Conservation (phyloP, 2,797 vertebrate species). For the Harpagifer antarcticus region DNA sequence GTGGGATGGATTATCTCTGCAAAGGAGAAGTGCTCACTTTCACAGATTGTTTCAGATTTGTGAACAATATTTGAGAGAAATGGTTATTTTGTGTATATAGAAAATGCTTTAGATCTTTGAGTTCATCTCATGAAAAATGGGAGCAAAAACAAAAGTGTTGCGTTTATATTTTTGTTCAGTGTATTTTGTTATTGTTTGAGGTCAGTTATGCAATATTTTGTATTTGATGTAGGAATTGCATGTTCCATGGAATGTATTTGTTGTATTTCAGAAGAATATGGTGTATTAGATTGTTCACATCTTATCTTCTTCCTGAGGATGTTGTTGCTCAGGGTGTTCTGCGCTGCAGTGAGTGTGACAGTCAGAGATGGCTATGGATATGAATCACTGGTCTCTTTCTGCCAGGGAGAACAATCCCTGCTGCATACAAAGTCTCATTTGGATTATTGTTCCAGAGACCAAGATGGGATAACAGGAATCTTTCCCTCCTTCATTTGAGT, state of each 20-base stretch:
- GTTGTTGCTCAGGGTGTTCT: background rate
- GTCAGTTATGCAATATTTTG: background rate
- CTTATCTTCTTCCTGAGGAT: slow-evolving; percentile 1
- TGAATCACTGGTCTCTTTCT: background rate
- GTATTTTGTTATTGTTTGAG: background rate
- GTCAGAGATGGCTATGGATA: slow-evolving; percentile 14
- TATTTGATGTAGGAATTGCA: background rate
- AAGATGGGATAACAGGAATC: slow-evolving; percentile 17
- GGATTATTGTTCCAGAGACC: slow-evolving; percentile 21
- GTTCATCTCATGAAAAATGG: no score
- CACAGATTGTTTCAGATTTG: no score
- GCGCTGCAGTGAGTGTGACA: slow-evolving; percentile 1
- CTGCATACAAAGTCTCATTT: slow-evolving; percentile 11
- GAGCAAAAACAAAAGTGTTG: no score
- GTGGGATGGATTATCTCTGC: no score
- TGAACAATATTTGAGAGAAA: no score
- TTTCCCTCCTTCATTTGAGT: background rate
- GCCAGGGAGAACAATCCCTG: slow-evolving; percentile 22
- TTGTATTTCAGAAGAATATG: background rate
- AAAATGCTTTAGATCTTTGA: no score
- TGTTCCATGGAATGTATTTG: no score
- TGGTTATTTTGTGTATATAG: no score
- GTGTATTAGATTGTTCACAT: slow-evolving; percentile 6
- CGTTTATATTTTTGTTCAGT: no score
- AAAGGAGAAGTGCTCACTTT: no score